Evolutionary conservation across 1,140 invertebrate species (phyloP), one percentile per base, ranked within the genome.

Genomic region (Anagrus nilaparvatae): DNA sequence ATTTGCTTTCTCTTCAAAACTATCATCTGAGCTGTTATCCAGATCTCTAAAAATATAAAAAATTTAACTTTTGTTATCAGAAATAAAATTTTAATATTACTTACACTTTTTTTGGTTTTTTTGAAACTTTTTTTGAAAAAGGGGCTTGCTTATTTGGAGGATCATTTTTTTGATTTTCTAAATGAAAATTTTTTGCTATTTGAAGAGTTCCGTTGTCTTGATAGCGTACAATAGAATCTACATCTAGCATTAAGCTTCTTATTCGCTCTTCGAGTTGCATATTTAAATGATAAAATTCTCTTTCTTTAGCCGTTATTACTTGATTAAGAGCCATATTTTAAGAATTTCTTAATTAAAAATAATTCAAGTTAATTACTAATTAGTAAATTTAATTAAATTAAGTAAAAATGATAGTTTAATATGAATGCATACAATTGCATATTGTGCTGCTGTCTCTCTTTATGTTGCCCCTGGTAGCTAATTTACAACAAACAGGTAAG

Each of bases 281-380:
- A 56, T 74, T 75, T 35, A 71, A 50, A 48, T 61, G 61, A 20
- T 53, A 51, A 49, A 66, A 73, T 54, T 71, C 63, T 47, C 67
- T 61, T 52, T 75, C 71, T 50, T 65, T 72, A 25, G n/a, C n/a
- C n/a, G n/a, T n/a, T n/a, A n/a, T n/a, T n/a, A n/a, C n/a, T n/a
- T n/a, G n/a, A n/a, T n/a, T n/a, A n/a, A n/a, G n/a, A n/a, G n/a
- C n/a, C n/a, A n/a, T n/a, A n/a, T n/a, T n/a, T n/a, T n/a, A n/a
- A n/a, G n/a, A n/a, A n/a, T n/a, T n/a, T n/a, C n/a, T n/a, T n/a
- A n/a, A n/a, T n/a, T n/a, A n/a, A n/a, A n/a, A n/a, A n/a, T n/a
- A n/a, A n/a, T n/a, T n/a, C n/a, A n/a, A n/a, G n/a, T n/a, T n/a
- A n/a, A n/a, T n/a, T n/a, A n/a, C n/a, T n/a, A n/a, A n/a, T n/a